Evolutionary conservation across 2,797 vertebrate species (phyloP).

Genomic region (Hipposideros larvatus): DNA sequence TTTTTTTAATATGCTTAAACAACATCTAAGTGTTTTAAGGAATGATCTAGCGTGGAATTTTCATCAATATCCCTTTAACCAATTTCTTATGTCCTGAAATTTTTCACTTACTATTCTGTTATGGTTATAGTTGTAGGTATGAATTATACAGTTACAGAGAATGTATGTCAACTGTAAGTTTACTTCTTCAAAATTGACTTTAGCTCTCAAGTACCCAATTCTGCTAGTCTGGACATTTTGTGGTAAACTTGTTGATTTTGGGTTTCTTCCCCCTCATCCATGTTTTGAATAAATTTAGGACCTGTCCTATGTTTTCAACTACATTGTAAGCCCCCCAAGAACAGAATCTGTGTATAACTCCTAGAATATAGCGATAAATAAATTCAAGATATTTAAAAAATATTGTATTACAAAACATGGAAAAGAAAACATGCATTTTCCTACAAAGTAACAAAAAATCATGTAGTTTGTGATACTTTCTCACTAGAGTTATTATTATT

Average conservation of each 20-base stretch:
- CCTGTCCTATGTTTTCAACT: neutral
- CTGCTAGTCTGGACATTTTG: neutral
- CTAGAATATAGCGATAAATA: neutral
- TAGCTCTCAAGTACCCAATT: neutral
- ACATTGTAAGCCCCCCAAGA: accelerated
- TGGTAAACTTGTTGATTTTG: neutral
- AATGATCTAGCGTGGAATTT: neutral
- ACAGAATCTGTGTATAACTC: neutral
- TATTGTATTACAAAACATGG: neutral
- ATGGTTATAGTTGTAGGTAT: neutral
- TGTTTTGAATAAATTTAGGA: neutral
- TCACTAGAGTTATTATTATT: neutral
- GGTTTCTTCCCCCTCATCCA: neutral
- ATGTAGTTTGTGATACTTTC: neutral
- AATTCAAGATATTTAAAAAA: conserved; percentile 2
- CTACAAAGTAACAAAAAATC: neutral
- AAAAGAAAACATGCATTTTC: neutral
- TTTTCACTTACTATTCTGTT: neutral
- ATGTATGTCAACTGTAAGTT: neutral
- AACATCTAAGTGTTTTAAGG: neutral
- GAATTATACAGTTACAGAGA: neutral
- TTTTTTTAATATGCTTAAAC: neutral
- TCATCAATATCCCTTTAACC: neutral
- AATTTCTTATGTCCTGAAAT: neutral
- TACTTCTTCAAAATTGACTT: conserved; percentile 26